phyloP scores from a whole-genome alignment of 1,140 invertebrate genomes.

The Neelides sp. region DNA sequence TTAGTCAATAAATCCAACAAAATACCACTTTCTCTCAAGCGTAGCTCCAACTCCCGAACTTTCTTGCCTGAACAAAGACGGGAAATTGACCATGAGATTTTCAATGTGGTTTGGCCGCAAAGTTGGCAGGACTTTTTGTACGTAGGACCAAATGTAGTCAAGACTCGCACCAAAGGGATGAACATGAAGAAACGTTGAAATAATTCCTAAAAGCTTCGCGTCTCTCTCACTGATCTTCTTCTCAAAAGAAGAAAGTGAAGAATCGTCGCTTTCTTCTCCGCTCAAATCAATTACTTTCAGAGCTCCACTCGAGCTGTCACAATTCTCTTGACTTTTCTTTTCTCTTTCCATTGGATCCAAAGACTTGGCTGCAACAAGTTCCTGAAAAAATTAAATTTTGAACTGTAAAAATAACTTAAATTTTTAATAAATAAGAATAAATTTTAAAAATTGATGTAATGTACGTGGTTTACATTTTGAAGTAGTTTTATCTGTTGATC shows the following conservation, averaged over 20 bases:
- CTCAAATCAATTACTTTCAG: not conserved
- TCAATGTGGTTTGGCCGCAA: conserved; percentile 58
- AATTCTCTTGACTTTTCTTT: no score
- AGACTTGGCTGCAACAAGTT: no score
- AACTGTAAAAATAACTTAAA: no score
- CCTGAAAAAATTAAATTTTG: no score
- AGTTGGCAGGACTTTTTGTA: conserved; percentile 56
- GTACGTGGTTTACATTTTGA: conserved; percentile 45
- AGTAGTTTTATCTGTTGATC: conserved; percentile 62
- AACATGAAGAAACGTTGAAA: conserved; percentile 70
- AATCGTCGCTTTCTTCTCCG: no score
- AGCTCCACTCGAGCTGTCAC: no score
- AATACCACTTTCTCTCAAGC: conserved; percentile 63
- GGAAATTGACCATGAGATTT: conserved; percentile 56
- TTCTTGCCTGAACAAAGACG: conserved; percentile 61
- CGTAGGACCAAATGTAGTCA: conserved; percentile 71
- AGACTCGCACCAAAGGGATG: conserved; percentile 74
- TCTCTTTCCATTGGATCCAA: no score
- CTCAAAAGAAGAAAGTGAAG: no score
- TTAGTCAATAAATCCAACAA: conserved; percentile 48
- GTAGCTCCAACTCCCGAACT: conserved; percentile 59
- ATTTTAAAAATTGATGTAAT: not conserved
- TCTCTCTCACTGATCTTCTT: conserved; percentile 36
- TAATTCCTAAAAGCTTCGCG: conserved; percentile 43
- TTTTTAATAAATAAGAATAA: not conserved